Conservation (phyloP, 2,888 invertebrate genomes). For the Diploptera punctata region DNA sequence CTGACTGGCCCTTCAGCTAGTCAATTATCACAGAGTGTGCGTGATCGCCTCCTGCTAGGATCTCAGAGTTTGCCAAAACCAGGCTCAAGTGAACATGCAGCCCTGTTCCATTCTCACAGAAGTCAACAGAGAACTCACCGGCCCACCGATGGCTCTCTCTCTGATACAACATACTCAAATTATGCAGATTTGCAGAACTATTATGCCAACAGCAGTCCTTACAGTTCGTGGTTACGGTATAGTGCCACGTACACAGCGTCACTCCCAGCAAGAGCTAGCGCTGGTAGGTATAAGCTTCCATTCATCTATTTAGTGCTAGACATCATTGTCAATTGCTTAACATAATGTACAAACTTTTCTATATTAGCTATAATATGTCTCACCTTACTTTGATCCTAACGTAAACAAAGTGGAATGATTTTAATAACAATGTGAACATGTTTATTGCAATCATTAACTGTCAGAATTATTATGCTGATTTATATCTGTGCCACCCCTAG, state of each 20-base stretch:
- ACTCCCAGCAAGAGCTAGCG: slow-evolving; percentile 49
- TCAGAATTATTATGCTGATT: too few species aligned
- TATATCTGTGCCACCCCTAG: too few species aligned
- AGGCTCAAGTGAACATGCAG: slow-evolving; percentile 69
- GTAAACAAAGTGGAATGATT: too few species aligned
- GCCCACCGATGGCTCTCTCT: slow-evolving; percentile 70
- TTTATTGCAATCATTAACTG: too few species aligned
- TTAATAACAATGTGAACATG: too few species aligned
- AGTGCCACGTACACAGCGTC: slow-evolving; percentile 63
- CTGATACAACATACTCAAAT: slow-evolving; percentile 83
- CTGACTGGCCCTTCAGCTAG: slow-evolving; percentile 85
- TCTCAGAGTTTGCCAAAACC: slow-evolving; percentile 84
- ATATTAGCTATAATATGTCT: too few species aligned
- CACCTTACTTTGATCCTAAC: too few species aligned
- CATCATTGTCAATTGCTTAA: too few species aligned
- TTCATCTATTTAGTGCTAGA: too few species aligned
- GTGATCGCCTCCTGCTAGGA: slow-evolving; percentile 83
- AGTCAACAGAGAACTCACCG: slow-evolving; percentile 37
- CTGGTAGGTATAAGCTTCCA: slow-evolving; percentile 46
- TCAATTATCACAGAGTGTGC: slow-evolving; percentile 84
- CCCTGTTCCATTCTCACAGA: slow-evolving; percentile 58
- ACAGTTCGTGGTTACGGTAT: slow-evolving; percentile 87
- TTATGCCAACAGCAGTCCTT: slow-evolving; percentile 65
- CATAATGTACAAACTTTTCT: too few species aligned
- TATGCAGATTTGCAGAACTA: slow-evolving; percentile 65